Base-by-base conservation (phyloP, 1,140 invertebrate species). In the Pissodes strobi region DNA sequence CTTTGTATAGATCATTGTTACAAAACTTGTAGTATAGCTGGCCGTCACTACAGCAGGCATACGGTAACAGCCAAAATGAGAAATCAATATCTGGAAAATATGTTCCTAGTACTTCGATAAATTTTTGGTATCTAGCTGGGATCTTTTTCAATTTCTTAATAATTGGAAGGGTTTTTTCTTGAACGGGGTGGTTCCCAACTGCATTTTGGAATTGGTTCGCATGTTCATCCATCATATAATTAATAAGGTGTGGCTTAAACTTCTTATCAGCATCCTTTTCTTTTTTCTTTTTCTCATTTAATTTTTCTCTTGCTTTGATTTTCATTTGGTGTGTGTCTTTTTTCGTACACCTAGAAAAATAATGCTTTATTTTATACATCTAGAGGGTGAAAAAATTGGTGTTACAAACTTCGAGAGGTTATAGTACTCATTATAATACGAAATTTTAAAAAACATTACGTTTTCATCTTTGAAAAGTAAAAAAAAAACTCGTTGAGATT, bases 51-150 rank as follows among this genome's bases (percentile, higher is more conserved):
- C 66, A 75, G 58, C 70, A 73, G 12, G 67, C 71, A 34, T 72
- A 75, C 8, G 73, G 73, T 21, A 70, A 43, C 21, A 73, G 56
- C 34, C 70, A 43, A 18, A 48, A 30, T 2, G 67, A 63, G 10
- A 73, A 64, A 69, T 75, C 71, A 13, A 71, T 51, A 27, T 73
- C 70, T 0, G 72, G 72, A 68, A 73, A 75, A 53, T 69, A 69
- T 49, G 48, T 64, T 2, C 37, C 53, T 4, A 75, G 12, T n/a
- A 69, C 30, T 43, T 75, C 72, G 41, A 75, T 49, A 19, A 71
- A 73, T 46, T 57, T 69, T 46, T 69, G 66, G 39, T 60, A 70
- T 51, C 59, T 67, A 4, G 37, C 15, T 13, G 70, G 65, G 15
- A 72, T 57, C 25, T 59, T 51, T 19, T 38, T 38, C 19, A 65